Evolutionary conservation across 1,140 invertebrate genomes (phyloP), one percentile per base, ranked within the genome.

Genomic region (Bombus sibiricus): DNA sequence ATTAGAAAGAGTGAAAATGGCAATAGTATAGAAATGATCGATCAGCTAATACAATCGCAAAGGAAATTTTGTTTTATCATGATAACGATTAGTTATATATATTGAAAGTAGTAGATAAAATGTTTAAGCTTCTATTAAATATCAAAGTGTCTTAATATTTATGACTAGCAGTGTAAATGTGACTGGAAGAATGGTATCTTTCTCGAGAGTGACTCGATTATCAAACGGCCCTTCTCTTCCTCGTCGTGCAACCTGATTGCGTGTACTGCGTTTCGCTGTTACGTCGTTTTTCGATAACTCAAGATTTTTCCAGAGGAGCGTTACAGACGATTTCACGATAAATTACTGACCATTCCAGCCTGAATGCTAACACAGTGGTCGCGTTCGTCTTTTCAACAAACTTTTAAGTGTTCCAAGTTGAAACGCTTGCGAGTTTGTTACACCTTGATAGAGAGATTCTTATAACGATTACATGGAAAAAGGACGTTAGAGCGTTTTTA

Each of bases 251-350:
- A 92, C 88, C 88, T 92, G 92, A 91, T 93, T 88, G 81, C 88
- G 89, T 92, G 88, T 92, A 92, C 90, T 92, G 89, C 90, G 86
- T 93, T 93, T 92, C 92, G 92, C 90, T 92, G 88, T 92, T 88
- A 85, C 85, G 43, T 85, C 87, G 72, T 34, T 15, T 66, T 53
- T 43, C 81, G 81, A 41, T 71, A 64, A 86, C 53, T 64, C 13
- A 78, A 86, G 43, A 68, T 83, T 83, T 47, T 77, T 72, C 76
- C 74, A 69, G 62, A 66, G 73, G 62, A 47, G 12, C 68, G 68
- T 72, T 47, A 28, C 57, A 39, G 57, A 72, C 69, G 69, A 85
- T 80, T 85, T 66, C 39, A 25, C 43, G 71, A 81, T 41, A 68
- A 85, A 80, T 62, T 25, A 37, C 2, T 53, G 12, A 41, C 37